A percentile compares a stretch with the other conserved stretches of the same genome.
These are phyloP conservation scores for Antidorcas marsupialis DNA, from an alignment of 2,113 vertebrate genomes.

Conservation along the genomic window DNA sequence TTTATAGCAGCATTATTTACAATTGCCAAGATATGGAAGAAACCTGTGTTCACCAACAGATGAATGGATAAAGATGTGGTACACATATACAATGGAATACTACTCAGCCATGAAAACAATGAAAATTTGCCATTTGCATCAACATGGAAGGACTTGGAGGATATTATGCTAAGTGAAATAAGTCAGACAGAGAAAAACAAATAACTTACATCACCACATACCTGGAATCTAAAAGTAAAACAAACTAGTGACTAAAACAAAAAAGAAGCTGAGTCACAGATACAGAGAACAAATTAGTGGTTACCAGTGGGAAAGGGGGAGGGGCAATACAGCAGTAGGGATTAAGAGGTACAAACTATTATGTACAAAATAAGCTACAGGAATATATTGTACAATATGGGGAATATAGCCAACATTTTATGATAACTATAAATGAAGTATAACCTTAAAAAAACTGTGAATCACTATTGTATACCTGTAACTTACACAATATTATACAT, in stretches of 20 bases:
- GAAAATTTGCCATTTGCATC: neutral
- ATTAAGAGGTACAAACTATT: neutral
- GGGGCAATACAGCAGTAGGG: neutral
- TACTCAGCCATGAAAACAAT: neutral
- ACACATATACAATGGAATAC: neutral
- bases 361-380: neutral
- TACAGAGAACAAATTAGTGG: neutral
- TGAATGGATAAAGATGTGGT: neutral
- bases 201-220: neutral
- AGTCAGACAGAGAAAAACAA: neutral
- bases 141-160: neutral
- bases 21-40: neutral
- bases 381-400: neutral
- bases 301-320: too few species aligned
- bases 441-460: neutral
- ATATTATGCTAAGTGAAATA: neutral
- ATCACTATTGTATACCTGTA: neutral
- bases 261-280: neutral
- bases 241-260: neutral
- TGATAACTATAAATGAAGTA: neutral
- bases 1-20: neutral
- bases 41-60: neutral
- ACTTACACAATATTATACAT: neutral
- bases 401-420: neutral
- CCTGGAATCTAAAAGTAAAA: neutral